Evolutionary conservation across 2,113 vertebrate genomes (phyloP).

Genomic region (Hemicordylus capensis): DNA sequence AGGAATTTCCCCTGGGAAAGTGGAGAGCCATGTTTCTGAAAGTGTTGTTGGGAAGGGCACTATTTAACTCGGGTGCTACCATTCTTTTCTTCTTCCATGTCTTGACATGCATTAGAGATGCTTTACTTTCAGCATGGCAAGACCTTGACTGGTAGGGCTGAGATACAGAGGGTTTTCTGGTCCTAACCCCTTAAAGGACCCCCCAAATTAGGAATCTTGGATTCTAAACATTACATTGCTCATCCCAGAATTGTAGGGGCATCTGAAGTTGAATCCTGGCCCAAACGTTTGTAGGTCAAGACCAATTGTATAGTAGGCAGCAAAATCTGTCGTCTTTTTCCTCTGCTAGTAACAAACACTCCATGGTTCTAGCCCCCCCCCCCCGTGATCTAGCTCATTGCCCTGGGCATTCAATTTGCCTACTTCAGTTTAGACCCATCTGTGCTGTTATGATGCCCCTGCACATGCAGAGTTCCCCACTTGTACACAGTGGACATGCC

Average conservation of each 20-base stretch:
- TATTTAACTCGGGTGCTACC: background rate
- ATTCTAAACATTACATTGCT: too few species aligned
- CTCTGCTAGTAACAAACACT: background rate
- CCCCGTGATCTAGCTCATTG: background rate
- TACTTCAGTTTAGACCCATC: background rate
- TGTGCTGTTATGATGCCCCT: background rate
- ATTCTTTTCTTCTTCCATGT: background rate
- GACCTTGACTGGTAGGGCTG: background rate
- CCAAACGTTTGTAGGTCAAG: background rate
- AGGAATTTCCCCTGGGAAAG: constrained; percentile 13
- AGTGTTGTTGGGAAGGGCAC: background rate
- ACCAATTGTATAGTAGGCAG: background rate
- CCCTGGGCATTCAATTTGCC: background rate
- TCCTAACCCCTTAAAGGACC: background rate
- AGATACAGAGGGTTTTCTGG: background rate
- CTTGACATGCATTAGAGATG: background rate
- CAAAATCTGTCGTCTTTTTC: background rate
- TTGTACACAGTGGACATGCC: background rate
- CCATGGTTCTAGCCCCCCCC: background rate
- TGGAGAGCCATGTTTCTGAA: background rate
- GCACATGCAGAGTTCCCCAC: background rate
- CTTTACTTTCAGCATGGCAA: background rate
- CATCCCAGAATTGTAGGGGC: too few species aligned
- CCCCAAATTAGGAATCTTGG: too few species aligned
- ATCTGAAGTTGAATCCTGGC: background rate